Percentiles rank a stretch among this genome's conserved stretches.
Evolutionary conservation across 1,140 invertebrate genomes (phyloP).

Genomic region (Rhagoletis zephyria): DNA sequence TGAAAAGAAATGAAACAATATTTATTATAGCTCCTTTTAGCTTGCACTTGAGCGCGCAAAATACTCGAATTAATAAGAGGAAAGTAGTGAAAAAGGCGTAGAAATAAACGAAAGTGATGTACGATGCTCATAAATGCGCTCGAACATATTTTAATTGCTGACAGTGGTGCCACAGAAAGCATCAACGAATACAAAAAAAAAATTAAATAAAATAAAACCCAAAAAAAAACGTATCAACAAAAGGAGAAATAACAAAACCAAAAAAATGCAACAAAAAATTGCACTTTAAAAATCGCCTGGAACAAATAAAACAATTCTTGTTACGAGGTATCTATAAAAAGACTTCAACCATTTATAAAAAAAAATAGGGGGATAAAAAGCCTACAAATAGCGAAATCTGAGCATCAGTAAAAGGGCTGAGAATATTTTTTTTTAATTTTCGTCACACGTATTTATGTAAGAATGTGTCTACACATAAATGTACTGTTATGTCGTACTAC

Average conservation of each 20-base stretch:
- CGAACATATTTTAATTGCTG: slow-evolving; percentile 8
- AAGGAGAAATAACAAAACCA: too few relatives aligned
- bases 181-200: background rate
- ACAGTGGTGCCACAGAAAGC: background rate
- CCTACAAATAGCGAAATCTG: too few relatives aligned
- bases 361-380: too few relatives aligned
- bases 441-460: background rate
- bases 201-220: background rate
- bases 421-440: too few relatives aligned
- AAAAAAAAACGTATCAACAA: background rate
- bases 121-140: background rate
- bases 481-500: background rate
- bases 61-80: background rate
- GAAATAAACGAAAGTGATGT: background rate
- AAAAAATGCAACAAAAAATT: too few relatives aligned
- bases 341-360: too few relatives aligned
- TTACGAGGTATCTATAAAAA: too few relatives aligned
- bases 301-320: too few relatives aligned
- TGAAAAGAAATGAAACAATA: background rate
- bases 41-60: background rate
- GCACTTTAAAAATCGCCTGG: too few relatives aligned
- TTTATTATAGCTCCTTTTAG: background rate
- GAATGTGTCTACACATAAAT: background rate
- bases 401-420: too few relatives aligned
- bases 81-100: background rate